Evolutionary conservation across 2,888 invertebrate genomes (phyloP), one percentile per base, ranked within the genome.

Genomic region (Drosophila niveifrons): DNA sequence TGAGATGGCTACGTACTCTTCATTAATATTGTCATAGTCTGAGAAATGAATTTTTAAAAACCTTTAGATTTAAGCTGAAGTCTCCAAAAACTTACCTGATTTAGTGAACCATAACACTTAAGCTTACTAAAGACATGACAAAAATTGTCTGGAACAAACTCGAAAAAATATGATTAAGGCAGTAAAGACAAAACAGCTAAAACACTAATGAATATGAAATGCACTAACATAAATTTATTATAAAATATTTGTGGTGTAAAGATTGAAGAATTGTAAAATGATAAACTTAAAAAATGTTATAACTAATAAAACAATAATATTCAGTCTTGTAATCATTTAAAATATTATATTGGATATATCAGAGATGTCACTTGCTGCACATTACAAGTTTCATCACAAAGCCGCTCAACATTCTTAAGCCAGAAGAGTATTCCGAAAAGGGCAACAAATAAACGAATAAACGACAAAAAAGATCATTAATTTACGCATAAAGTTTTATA

Each of bases 401-500:
- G 46, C 23, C 11, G 6, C 17, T 36, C 28, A 31, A 31, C 18
- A n/a, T 44, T 13, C 11, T n/a, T 18, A 41, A 9, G 8, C 9
- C 8, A 39, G 15, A 66, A 76, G 53, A 66, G 66, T 50, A 76
- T 76, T 44, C 48, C 48, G 52, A 63, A 63, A 71, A 43, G 58
- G 39, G 43, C 47, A 48, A 76, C 56, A 77, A 72, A 77, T 50
- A 56, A 72, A 56, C 11, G 23, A 63, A 62, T 48, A 53, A 70
- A 59, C 15, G 28, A 75, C 59, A 47, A 74, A 80, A 81, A 85
- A 77, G 80, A 82, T 90, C 91, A 91, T 91, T 91, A 91, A 91
- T 91, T 91, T 91, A 91, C 84, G 89, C 91, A 91, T 91, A 91
- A 91, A 91, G 88, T 84, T 88, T 89, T 91, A 88, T 90, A 91